Evolutionary conservation across 2,797 vertebrate species (phyloP).

Genomic region (Squalus acanthias): DNA sequence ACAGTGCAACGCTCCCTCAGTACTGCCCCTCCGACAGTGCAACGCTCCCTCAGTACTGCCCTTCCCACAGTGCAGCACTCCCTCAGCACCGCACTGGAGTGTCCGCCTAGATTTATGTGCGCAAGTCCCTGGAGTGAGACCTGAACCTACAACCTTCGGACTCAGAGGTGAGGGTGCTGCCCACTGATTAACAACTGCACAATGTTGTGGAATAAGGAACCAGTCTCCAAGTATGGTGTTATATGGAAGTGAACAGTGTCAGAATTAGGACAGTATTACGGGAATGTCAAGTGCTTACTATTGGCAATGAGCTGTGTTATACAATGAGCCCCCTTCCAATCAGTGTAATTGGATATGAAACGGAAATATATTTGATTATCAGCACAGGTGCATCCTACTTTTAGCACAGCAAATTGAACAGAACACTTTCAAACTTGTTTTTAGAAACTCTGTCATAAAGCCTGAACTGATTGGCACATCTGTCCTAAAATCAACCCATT

Average conservation of each 20-base stretch:
- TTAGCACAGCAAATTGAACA: not conserved
- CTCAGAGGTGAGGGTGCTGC: no score
- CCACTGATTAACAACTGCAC: not conserved
- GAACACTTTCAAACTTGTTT: not conserved
- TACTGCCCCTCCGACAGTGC: no score
- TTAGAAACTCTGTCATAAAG: not conserved
- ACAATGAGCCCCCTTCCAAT: not conserved
- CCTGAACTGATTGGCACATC: slow-evolving; percentile 16
- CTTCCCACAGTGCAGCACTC: no score
- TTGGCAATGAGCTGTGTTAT: no score
- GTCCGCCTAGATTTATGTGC: no score
- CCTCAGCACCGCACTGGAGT: no score
- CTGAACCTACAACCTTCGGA: no score
- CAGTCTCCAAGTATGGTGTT: not conserved
- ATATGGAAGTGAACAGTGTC: not conserved
- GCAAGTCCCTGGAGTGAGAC: no score
- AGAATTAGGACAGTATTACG: not conserved
- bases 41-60: no score
- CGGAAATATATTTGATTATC: not conserved
- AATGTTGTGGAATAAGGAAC: not conserved
- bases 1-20: no score
- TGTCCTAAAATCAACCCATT: not conserved
- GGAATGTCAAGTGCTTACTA: not conserved
- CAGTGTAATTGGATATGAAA: not conserved
- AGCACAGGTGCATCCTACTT: not conserved